These are phyloP conservation scores for Pachypanchax playfairii DNA, from an alignment of 2,113 vertebrate genomes.

Conservation along the genomic window DNA sequence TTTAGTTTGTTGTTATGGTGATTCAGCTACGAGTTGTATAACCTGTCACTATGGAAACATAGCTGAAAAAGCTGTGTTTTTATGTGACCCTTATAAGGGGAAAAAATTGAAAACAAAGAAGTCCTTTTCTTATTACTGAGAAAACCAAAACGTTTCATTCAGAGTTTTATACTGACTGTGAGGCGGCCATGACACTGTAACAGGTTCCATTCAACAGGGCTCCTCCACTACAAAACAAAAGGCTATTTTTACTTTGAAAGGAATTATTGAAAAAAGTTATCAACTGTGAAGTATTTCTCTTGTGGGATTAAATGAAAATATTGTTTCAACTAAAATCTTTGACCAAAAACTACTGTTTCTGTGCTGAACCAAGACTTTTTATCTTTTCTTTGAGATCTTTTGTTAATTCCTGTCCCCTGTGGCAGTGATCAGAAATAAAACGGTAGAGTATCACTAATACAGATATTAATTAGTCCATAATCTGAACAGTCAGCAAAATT, in stretches of 20 bases:
- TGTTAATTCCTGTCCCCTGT: no score
- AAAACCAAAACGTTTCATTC: slow-evolving; percentile 24
- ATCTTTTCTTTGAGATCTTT: no score
- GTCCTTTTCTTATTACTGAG: slow-evolving; percentile 36
- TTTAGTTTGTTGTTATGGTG: slow-evolving; percentile 70
- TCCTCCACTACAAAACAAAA: slow-evolving; percentile 41
- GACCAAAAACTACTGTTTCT: no score
- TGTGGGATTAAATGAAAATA: slow-evolving; percentile 1
- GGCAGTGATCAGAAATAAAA: no score
- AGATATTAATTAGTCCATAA: no score
- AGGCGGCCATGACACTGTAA: slow-evolving; percentile 35
- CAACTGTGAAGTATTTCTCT: slow-evolving; percentile 21
- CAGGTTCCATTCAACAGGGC: slow-evolving; percentile 24
- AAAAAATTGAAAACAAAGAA: slow-evolving; percentile 68
- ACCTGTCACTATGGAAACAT: slow-evolving; percentile 70
- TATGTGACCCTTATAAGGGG: slow-evolving; percentile 59
- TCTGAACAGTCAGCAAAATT: no score
- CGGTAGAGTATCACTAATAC: no score
- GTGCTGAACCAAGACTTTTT: no score
- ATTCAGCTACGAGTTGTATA: slow-evolving; percentile 65
- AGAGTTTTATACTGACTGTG: slow-evolving; percentile 21
- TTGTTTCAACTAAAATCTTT: slow-evolving; percentile 17
- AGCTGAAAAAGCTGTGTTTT: slow-evolving; percentile 57
- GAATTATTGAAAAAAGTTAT: slow-evolving; percentile 23
- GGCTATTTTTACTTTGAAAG: slow-evolving; percentile 33